Base-by-base conservation (phyloP, 2,113 vertebrate genomes). In the Mastomys natalensis region DNA sequence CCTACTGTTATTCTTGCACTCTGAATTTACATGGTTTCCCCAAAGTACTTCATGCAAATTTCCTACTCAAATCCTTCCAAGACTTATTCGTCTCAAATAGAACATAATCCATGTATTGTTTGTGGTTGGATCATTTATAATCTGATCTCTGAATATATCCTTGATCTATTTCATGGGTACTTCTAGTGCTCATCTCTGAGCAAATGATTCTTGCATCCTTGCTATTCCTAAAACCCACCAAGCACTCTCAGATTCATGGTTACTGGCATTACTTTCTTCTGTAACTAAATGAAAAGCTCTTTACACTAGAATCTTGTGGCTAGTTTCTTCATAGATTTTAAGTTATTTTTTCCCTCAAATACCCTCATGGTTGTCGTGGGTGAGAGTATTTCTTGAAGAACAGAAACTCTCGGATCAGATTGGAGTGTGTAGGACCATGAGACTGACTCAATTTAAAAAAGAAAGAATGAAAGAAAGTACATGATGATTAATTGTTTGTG, bases 251-350 rank as follows among this genome's bases (percentile, higher is more conserved):
- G 64, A 92, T 11, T 90, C 64, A 16, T 19, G 13, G 22, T 70
- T 26, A 48, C 34, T 55, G 31, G 26, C 43, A 58, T 13, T 89
- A 1, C 2, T 66, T 90, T 48, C 40, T 21, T 72, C 58, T 86
- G 7, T 76, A 89, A 88, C 7, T n/a, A 55, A 92, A 88, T 64
- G 53, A 84, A 90, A 96, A 22, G 2, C 22, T 87, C n/a, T 96
- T 93, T 74, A 29, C 43, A 48, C 0, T 16, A 72, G 24, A 45
- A 3, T 80, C 8, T 73, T 58, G 21, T 22, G 9, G 51, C 13
- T 81, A 43, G 29, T 87, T 91, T 85, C 74, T 85, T 90, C 55
- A 43, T 24, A 22, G 6, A 0, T 77, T 66, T 94, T 17, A 66
- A 55, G 2, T 48, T 62, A 21, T 19, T 89, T 91, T 76, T 31